Evolutionary conservation across 2,888 invertebrate genomes (phyloP), one percentile per base, ranked within the genome.

Genomic region (Yponomeuta sedellus): DNA sequence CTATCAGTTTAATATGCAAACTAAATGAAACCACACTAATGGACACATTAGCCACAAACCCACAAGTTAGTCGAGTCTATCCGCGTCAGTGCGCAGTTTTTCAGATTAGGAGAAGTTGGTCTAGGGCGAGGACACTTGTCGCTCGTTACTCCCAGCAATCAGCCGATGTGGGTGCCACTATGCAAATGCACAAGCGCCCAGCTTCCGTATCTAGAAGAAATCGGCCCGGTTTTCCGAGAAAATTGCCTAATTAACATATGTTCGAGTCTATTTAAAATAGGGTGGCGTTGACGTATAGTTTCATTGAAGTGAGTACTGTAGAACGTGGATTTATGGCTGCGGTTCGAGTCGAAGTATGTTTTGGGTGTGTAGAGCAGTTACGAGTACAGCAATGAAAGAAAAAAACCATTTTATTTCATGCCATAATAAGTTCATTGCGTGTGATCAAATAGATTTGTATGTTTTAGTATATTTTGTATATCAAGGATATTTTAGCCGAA

Each of bases 141-240:
- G 61, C 61, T 61, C 61, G 34, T 61, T 61, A 44, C 44, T 63
- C 63, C 10, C 22, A 19, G 64, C 57, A 64, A 64, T 64, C 64
- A 56, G 52, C 25, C 39, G 20, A 16, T 59, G 65, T 39, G 59
- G 34, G 20, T 59, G 19, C 59, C 58, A 59, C 58, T 67, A 68
- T 64, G 68, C 64, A 64, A 68, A 67, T 64, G 58, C 25, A 10
- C 34, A 39, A 72, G 77, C 75, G 77, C 40, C 25, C 61, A 73
- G 77, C 75, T 79, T 78, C 78, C 77, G 80, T 74, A 75, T 80
- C 80, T 76, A 69, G 73, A 77, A 79, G 81, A 82, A 82, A 82
- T 75, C 80, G 82, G 77, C 84, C 83, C 74, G 75, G 75, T 80
- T 85, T 82, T 79, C 80, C 73, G 69, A 78, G 80, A 80, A 83